phyloP scores from a whole-genome alignment of 2,888 invertebrate genomes.

The Cryptocephalus moraei region DNA sequence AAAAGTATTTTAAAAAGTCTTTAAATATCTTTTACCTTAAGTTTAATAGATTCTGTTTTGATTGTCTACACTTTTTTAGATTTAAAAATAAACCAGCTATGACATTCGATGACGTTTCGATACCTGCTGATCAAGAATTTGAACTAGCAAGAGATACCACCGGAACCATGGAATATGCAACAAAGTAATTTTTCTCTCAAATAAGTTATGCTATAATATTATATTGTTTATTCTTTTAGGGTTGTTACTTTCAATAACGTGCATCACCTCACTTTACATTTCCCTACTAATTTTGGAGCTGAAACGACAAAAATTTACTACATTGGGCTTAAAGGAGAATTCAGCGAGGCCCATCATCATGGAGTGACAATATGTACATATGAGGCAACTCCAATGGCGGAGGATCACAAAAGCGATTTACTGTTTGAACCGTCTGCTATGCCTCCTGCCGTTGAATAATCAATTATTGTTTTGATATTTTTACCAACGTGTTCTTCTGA shows the following conservation, averaged over 20 bases:
- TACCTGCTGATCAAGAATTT: constrained; percentile 79
- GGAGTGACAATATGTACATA: constrained; percentile 89
- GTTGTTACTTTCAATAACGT: constrained; percentile 87
- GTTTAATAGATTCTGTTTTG: too few species aligned
- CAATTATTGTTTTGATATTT: too few species aligned
- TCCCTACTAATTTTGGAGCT: constrained; percentile 79
- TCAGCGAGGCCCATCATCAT: constrained; percentile 69
- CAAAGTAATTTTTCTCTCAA: constrained; percentile 53
- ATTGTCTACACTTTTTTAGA: constrained; percentile 41
- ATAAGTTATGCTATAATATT: constrained; percentile 2
- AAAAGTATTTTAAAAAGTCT: not conserved
- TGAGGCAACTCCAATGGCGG: constrained; percentile 73
- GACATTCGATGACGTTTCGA: constrained; percentile 82
- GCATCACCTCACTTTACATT: constrained; percentile 80
- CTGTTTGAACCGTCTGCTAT: too few species aligned
- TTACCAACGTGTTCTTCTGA: too few species aligned
- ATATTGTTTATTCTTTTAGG: constrained; percentile 45
- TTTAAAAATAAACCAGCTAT: constrained; percentile 89
- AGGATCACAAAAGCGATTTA: constrained; percentile 61
- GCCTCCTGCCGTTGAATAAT: too few species aligned
- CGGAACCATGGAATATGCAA: constrained; percentile 78
- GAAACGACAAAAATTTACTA: constrained; percentile 83
- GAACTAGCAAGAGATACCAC: constrained; percentile 69
- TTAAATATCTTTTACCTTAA: not conserved
- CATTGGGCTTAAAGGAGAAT: constrained; percentile 93